A percentile compares a stretch with the other conserved stretches of the same genome.
Conservation (phyloP, 2,113 vertebrate species). For the Paraplagusia blochii region DNA sequence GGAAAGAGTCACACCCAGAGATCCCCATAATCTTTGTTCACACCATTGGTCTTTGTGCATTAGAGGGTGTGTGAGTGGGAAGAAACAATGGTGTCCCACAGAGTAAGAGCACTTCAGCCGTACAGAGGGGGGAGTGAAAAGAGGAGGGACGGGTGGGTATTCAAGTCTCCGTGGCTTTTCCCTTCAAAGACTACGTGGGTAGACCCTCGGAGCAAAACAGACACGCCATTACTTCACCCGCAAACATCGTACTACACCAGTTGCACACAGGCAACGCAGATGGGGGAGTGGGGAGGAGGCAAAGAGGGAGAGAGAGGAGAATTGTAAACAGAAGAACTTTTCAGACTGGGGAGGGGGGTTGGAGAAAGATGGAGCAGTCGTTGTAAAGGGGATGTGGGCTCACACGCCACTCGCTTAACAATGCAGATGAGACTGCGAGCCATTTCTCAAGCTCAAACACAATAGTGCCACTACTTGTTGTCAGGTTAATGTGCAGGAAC, state of each 20-base stretch:
- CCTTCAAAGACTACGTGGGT: constrained; percentile 61
- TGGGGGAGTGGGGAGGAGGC: constrained; percentile 29
- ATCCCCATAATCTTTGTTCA: constrained; percentile 42
- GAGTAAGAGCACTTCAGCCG: constrained; percentile 36
- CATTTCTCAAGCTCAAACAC: constrained; percentile 31
- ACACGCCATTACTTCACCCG: constrained; percentile 61
- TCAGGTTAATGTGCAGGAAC: not conserved
- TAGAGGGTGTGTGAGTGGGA: constrained; percentile 50
- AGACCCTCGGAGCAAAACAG: constrained; percentile 52
- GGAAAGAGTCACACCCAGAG: constrained; percentile 18
- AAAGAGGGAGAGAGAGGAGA: not conserved
- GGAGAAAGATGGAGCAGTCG: constrained; percentile 15
- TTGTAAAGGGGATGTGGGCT: constrained; percentile 32
- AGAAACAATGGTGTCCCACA: constrained; percentile 60
- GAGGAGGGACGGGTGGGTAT: constrained; percentile 53
- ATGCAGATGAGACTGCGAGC: constrained; percentile 26
- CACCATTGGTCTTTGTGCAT: constrained; percentile 48
- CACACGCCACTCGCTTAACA: constrained; percentile 34
- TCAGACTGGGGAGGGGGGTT: constrained; percentile 29
- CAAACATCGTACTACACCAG: constrained; percentile 55
- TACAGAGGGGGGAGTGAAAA: constrained; percentile 42
- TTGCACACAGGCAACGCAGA: constrained; percentile 32
- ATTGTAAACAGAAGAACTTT: constrained; percentile 55
- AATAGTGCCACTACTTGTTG: constrained; percentile 11
- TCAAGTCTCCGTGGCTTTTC: constrained; percentile 47